Conservation (phyloP, 1,140 invertebrate genomes). For the Drosophila punjabiensis region DNA sequence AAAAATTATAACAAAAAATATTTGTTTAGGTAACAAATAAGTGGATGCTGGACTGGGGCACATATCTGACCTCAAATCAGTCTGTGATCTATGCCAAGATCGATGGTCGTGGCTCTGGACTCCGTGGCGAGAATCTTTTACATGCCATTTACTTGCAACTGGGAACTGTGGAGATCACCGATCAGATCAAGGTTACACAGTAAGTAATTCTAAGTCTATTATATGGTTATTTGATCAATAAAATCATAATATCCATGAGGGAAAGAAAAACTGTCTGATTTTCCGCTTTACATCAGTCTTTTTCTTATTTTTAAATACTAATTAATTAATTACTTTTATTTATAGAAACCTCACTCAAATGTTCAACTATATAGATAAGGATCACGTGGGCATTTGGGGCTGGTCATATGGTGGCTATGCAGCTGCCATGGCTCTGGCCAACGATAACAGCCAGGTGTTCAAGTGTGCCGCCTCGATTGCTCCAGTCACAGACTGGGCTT, state of each 20-base stretch:
- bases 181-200: slow-evolving; percentile 89
- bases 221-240: neutral
- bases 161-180: slow-evolving; percentile 94
- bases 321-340: neutral
- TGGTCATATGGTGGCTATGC: slow-evolving; percentile 98
- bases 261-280: neutral
- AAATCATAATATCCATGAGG: too few species aligned
- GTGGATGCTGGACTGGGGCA: slow-evolving; percentile 92
- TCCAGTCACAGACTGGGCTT: slow-evolving; percentile 94
- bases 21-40: slow-evolving; percentile 86
- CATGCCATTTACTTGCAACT: slow-evolving; percentile 93
- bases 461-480: slow-evolving; percentile 98
- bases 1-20: neutral
- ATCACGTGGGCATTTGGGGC: slow-evolving; percentile 92
- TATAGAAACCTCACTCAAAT: slow-evolving; percentile 87
- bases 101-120: slow-evolving; percentile 95
- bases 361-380: slow-evolving; percentile 89
- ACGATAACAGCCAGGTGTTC: slow-evolving; percentile 90
- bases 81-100: slow-evolving; percentile 95
- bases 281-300: neutral
- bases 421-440: slow-evolving; percentile 92
- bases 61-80: slow-evolving; percentile 93
- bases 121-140: slow-evolving; percentile 93
- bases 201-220: slow-evolving; percentile 56
- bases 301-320: neutral